Evolutionary conservation across 2,888 invertebrate genomes (phyloP).

Genomic region (Synanthedon myopaeformis): DNA sequence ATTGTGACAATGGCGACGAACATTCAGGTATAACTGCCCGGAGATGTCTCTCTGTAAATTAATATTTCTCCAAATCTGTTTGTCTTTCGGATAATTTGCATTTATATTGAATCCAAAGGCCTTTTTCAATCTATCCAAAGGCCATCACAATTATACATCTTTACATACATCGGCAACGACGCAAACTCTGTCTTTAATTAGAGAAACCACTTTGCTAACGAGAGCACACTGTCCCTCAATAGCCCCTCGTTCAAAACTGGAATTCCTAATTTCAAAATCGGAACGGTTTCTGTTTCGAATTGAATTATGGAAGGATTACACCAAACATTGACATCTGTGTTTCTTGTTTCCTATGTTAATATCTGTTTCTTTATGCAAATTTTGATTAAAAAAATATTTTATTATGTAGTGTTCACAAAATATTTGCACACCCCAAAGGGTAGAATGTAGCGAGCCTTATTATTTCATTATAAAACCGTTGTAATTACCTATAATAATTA

Average conservation of each 20-base stretch:
- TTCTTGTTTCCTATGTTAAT: neutral
- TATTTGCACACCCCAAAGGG: too few species aligned
- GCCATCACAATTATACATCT: neutral
- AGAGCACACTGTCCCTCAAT: neutral
- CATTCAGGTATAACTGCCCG: conserved; percentile 1
- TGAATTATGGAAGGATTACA: neutral
- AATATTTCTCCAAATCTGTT: conserved; percentile 25
- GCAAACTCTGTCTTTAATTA: neutral
- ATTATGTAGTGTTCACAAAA: too few species aligned
- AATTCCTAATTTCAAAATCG: neutral
- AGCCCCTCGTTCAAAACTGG: neutral
- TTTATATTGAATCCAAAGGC: conserved; percentile 22
- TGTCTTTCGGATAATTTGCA: conserved; percentile 25
- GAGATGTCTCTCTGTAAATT: conserved; percentile 16
- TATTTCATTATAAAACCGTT: too few species aligned
- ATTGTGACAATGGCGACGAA: neutral
- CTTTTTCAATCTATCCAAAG: conserved; percentile 7
- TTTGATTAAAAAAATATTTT: too few species aligned
- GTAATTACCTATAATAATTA: too few species aligned
- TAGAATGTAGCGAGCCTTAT: too few species aligned
- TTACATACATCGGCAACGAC: neutral
- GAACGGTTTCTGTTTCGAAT: neutral
- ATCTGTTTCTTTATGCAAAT: neutral
- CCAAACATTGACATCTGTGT: neutral
- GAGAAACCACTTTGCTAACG: neutral